Evolutionary conservation across 1,140 invertebrate genomes (phyloP).

Genomic region (Scaptomyza graminum): DNA sequence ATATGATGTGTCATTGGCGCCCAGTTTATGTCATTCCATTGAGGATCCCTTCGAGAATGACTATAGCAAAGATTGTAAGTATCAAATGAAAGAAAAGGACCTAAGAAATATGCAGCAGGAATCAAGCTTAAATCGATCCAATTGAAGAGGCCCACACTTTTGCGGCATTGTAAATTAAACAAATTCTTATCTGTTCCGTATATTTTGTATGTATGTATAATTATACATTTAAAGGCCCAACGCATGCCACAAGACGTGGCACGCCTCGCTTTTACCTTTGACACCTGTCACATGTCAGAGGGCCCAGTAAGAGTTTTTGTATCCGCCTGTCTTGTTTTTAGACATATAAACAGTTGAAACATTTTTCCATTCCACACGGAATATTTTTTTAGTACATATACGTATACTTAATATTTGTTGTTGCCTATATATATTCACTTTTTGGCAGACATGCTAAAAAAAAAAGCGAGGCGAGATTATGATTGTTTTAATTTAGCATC

Average conservation of each 20-base stretch:
- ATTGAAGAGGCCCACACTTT: conserved; percentile 66
- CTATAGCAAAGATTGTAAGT: conserved; percentile 83
- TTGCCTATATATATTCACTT: conserved; percentile 7
- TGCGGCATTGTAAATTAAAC: conserved; percentile 31
- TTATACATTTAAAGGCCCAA: no score
- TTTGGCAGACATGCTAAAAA: conserved; percentile 10
- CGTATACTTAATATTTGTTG: conserved; percentile 9
- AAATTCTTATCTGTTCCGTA: background rate
- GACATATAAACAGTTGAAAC: no score
- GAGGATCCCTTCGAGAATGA: conserved; percentile 81
- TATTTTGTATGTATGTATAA: conserved; percentile 38
- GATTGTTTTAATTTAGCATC: conserved; percentile 79
- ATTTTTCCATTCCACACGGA: conserved; percentile 3
- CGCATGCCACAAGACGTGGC: conserved; percentile 41
- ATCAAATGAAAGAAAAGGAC: conserved; percentile 11
- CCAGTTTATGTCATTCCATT: conserved; percentile 73
- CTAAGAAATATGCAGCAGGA: background rate
- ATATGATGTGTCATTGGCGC: conserved; percentile 60
- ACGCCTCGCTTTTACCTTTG: conserved; percentile 64
- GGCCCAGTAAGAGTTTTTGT: no score
- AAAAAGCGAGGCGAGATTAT: conserved; percentile 54
- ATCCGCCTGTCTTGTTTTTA: conserved; percentile 29
- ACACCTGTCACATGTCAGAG: conserved; percentile 63
- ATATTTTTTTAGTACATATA: no score
- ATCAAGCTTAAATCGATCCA: conserved; percentile 19